A percentile compares a stretch with the other conserved stretches of the same genome.
Evolutionary conservation across 2,888 invertebrate species (phyloP).

Genomic region (Molanna angustata): DNA sequence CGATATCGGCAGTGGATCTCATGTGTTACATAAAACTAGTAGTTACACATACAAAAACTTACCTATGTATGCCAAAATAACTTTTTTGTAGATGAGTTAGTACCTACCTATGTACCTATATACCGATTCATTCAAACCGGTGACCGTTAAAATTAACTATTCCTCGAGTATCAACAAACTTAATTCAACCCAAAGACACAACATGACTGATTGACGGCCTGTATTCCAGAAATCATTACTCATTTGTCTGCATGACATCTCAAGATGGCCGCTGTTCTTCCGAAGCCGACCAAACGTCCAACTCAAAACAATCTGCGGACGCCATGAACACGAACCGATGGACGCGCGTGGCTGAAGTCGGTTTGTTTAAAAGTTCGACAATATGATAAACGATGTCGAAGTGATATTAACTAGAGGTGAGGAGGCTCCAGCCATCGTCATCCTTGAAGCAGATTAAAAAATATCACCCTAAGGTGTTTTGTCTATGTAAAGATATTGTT

Average conservation of each 20-base stretch:
- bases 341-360: neutral
- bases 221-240: conserved; percentile 10
- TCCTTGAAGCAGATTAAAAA: conserved; percentile 9
- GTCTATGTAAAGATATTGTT: neutral
- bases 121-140: too few relatives aligned
- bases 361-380: neutral
- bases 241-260: conserved; percentile 2
- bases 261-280: neutral
- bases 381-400: neutral
- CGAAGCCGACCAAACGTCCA: neutral
- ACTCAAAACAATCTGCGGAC: neutral
- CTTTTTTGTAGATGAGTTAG: too few relatives aligned
- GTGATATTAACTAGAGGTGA: neutral
- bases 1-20: too few relatives aligned
- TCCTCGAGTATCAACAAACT: too few relatives aligned
- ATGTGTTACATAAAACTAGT: too few relatives aligned
- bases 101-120: too few relatives aligned
- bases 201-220: conserved; percentile 12
- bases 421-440: too few relatives aligned
- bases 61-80: too few relatives aligned
- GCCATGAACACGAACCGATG: neutral
- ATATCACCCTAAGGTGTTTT: conserved; percentile 14
- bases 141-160: too few relatives aligned
- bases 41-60: too few relatives aligned
- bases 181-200: too few relatives aligned